Base-by-base conservation (phyloP, 1,140 invertebrate species). In the Dufourea novaeangliae region DNA sequence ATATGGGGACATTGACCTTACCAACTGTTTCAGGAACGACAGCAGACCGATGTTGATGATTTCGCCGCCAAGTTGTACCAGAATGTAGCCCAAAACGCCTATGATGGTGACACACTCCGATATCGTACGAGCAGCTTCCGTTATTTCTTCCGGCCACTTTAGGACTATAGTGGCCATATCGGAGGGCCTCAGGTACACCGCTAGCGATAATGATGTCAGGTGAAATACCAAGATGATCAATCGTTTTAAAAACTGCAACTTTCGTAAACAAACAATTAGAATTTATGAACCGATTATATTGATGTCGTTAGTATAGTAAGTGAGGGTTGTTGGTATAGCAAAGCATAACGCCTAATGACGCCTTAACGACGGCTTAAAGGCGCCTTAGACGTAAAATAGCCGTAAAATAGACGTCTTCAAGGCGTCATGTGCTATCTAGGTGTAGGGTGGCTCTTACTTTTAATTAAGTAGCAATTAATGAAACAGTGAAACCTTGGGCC, bases 1-100 rank as follows among this genome's bases (percentile, higher is more conserved):
- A n/a, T n/a, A n/a, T n/a, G n/a, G n/a, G n/a, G n/a, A n/a, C n/a
- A n/a, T n/a, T n/a, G n/a, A n/a, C n/a, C n/a, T n/a, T n/a, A 98
- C 98, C 95, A 98, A 93, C 93, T 98, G 98, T 88, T 97, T 97
- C 44, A 99, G 91, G 92, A 98, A 99, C 1, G 96, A 96, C 41
- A 95, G 93, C 22, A 99, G 89, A 46, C 98, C 98, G 91, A 99
- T 97, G 91, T 98, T 98, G 88, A 97, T 95, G 70, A 99, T 95
- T 93, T 99, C 98, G 83, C 97, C 96, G 0, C 97, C 96, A 91
- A 98, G 97, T 89, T 99, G 97, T 54, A 98, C 92, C 73, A 99
- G 93, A n/a, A 98, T 95, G 88, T 98, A 98, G 84, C 95, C 95
- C 0, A 98, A 87, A 44, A 98, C 98, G 37, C 97, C 97, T 2